Evolutionary conservation across 2,888 invertebrate species (phyloP), one percentile per base, ranked within the genome.

Genomic region (Orchesella flavescens): DNA sequence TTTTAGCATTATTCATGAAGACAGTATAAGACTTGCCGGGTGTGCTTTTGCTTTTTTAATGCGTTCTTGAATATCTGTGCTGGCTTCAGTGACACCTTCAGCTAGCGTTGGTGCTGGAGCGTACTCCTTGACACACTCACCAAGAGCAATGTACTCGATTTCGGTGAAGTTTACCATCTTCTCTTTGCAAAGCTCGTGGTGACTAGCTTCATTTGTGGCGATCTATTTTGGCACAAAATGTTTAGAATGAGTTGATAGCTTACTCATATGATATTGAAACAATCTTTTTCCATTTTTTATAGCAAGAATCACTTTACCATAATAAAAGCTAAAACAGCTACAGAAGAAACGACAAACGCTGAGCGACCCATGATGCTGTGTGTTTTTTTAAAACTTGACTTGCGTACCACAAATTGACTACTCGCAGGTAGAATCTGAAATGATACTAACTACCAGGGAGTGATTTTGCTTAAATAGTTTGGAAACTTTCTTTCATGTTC

Each of bases 141-240:
- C 80, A 5, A 80, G 73, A 44, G 80, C 73, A 12, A 73, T 44
- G 73, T 53, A 80, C n/a, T 80, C 80, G 66, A 80, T 73, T 19
- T 80, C 80, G 1, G 80, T 80, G 59, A 73, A 79, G 44, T 79
- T 72, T 5, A 79, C 79, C 12, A 13, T 4, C 10, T 63, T 49
- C 2, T 21, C 73, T 10, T 72, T 19, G 34, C 79, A 79, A 19
- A 79, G 57, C 17, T 79, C 79, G 23, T 79, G 79, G 23, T 79
- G 79, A 63, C 53, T 65, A 1, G 19, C 72, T 2, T 57, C 53
- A 46, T 24, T 73, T 73, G 72, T 72, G 0, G 65, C 12, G 9
- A 79, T 73, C 79, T 79, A 61, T 43, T 34, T 2, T 34, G 34
- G 34, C 7, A 34, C 34, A 7, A 34, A 34, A n/a, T n/a, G n/a